phyloP scores from a whole-genome alignment of 2,888 invertebrate species.

The Nephrocerus scutellatus region DNA sequence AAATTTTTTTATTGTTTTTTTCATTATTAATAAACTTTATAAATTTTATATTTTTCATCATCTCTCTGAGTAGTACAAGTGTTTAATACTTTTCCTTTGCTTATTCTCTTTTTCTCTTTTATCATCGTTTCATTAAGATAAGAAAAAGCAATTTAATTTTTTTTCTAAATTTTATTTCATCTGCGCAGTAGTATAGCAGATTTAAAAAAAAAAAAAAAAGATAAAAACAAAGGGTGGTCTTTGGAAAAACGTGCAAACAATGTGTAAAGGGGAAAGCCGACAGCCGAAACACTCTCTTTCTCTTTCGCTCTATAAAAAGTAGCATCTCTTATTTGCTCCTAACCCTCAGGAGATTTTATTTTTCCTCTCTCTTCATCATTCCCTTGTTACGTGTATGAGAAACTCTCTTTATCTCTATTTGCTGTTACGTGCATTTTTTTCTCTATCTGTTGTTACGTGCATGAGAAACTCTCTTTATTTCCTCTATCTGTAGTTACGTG shows the following conservation, averaged over 20 bases:
- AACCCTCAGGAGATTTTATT: no score
- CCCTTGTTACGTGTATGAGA: no score
- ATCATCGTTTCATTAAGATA: not conserved
- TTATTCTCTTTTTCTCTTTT: conserved; percentile 15
- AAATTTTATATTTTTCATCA: not conserved
- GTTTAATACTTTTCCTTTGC: conserved; percentile 25
- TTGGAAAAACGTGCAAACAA: conserved; percentile 48
- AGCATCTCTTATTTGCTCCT: no score
- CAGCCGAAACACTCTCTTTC: conserved; percentile 46
- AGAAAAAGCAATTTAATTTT: not conserved
- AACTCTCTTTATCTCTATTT: no score
- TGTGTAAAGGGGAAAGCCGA: conserved; percentile 52
- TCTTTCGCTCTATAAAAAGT: no score
- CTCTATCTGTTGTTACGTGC: no score
- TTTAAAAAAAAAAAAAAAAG: conserved; percentile 3
- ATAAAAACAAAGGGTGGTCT: conserved; percentile 1
- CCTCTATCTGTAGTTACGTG: no score
- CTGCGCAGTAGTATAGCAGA: no score
- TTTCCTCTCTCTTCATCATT: no score
- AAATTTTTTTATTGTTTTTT: conserved; percentile 5
- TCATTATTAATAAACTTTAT: conserved; percentile 5
- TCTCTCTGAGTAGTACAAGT: not conserved
- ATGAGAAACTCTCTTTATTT: no score
- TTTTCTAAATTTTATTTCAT: no score
- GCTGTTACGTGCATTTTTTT: no score